These are phyloP conservation scores for Caiman crocodilus DNA, from an alignment of 2,797 vertebrate genomes.

Conservation along the genomic window DNA sequence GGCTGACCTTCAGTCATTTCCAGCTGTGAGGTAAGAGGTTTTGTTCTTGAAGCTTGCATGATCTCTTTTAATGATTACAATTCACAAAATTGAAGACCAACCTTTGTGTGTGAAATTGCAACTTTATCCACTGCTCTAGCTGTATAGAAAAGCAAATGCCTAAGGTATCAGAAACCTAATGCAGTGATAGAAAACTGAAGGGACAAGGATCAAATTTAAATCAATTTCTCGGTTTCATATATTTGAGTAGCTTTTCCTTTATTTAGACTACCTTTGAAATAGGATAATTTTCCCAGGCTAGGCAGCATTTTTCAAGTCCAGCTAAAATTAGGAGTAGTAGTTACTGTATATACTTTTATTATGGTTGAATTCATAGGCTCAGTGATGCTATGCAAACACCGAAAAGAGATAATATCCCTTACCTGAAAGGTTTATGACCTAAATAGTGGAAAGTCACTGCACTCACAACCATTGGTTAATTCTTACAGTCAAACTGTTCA, in stretches of 20 bases:
- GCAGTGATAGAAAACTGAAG: neutral
- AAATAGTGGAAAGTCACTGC: neutral
- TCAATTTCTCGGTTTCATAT: neutral
- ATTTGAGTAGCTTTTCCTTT: neutral
- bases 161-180: neutral
- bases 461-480: neutral
- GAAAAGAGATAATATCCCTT: neutral
- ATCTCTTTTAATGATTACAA: neutral
- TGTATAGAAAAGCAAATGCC: neutral
- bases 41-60: fast-evolving
- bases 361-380: neutral
- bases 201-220: neutral
- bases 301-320: neutral
- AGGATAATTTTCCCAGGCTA: neutral
- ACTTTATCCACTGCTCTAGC: too few species aligned
- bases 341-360: neutral
- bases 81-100: neutral
- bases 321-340: neutral
- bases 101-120: neutral
- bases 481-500: fast-evolving
- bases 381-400: neutral
- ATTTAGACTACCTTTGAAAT: neutral
- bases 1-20: neutral
- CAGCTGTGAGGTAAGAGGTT: too few species aligned
- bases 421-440: neutral